Conservation (phyloP, 2,888 invertebrate genomes). For the Pycnomerus fuliginosus region DNA sequence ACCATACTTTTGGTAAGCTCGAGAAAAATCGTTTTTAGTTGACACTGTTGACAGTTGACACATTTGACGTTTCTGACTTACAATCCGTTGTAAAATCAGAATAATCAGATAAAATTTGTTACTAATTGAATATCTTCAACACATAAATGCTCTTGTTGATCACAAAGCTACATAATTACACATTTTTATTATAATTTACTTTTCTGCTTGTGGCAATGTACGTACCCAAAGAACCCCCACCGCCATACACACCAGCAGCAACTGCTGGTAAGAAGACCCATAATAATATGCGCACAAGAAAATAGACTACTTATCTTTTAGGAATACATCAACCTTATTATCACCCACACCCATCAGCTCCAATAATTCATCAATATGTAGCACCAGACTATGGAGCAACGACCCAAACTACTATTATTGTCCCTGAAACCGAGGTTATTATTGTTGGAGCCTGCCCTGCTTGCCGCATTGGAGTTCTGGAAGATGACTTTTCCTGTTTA, state of each 20-base stretch:
- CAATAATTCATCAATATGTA: conserved; percentile 5
- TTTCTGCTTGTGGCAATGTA: too few species aligned
- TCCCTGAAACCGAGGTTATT: conserved; percentile 75
- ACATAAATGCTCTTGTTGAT: background rate
- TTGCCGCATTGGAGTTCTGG: conserved; percentile 82
- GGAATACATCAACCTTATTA: conserved; percentile 15
- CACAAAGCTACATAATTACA: background rate
- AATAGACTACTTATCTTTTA: too few species aligned
- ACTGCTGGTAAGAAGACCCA: too few species aligned
- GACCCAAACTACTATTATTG: conserved; percentile 54
- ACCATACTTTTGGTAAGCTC: too few species aligned
- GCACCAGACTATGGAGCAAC: conserved; percentile 31
- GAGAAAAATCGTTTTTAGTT: too few species aligned
- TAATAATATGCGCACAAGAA: too few species aligned
- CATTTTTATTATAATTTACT: background rate
- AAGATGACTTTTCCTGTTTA: conserved; percentile 83
- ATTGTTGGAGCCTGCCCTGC: conserved; percentile 86
- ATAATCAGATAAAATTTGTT: too few species aligned
- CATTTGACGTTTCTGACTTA: too few species aligned
- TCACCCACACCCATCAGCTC: conserved; percentile 5
- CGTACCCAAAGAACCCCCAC: too few species aligned
- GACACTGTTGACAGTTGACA: too few species aligned
- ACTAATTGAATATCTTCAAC: background rate
- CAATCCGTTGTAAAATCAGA: too few species aligned
- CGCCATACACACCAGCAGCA: too few species aligned